Evolutionary conservation across 2,797 vertebrate genomes (phyloP).

Genomic region (Thripadectes ignobilis): DNA sequence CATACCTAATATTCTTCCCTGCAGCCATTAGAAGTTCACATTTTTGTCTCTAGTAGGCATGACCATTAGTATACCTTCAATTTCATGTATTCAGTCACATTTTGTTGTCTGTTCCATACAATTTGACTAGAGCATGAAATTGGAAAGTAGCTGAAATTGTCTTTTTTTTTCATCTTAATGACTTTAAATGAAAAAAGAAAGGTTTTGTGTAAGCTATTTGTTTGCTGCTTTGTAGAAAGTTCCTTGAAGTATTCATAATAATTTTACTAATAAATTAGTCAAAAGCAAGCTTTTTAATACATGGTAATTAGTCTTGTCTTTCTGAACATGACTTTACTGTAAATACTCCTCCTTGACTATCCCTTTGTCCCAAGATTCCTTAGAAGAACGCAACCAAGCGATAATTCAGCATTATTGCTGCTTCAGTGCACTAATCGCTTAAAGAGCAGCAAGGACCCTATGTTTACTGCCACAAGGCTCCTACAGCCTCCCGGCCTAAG

Average conservation of each 20-base stretch:
- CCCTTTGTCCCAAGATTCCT: constrained; percentile 87
- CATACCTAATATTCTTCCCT: constrained; percentile 43
- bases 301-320: constrained; percentile 76
- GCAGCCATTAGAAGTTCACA: constrained; percentile 39
- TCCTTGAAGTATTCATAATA: constrained; percentile 38
- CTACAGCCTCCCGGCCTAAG: constrained; percentile 89
- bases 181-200: constrained; percentile 56
- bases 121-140: constrained; percentile 45
- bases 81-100: constrained; percentile 49
- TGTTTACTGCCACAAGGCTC: constrained; percentile 88
- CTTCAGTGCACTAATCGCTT: constrained; percentile 90
- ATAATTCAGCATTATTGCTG: constrained; percentile 91
- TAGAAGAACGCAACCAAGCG: constrained; percentile 86
- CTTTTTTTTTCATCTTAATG: constrained; percentile 20
- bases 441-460: constrained; percentile 86
- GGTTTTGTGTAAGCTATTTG: neutral
- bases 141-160: constrained; percentile 57
- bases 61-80: constrained; percentile 38
- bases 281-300: constrained; percentile 70
- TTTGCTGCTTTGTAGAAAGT: constrained; percentile 48
- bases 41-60: constrained; percentile 44
- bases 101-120: constrained; percentile 28
- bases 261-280: constrained; percentile 66
- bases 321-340: constrained; percentile 77
- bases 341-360: constrained; percentile 82